These are phyloP conservation scores for Harpalus rufipes DNA, from an alignment of 2,888 invertebrate genomes.

Conservation along the genomic window DNA sequence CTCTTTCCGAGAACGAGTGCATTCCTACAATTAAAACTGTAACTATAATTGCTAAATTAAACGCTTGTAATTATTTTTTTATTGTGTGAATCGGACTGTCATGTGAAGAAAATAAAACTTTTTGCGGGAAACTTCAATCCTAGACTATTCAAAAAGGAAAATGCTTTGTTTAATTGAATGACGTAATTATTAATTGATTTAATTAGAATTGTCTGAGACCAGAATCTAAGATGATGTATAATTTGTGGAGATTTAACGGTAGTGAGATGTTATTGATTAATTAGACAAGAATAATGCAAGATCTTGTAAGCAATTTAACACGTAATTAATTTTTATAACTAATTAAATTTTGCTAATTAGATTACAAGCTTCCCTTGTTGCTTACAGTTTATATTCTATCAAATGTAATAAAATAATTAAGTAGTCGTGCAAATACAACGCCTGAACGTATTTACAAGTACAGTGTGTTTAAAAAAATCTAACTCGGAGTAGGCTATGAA, in stretches of 20 bases:
- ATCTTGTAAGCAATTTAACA: constrained; percentile 17
- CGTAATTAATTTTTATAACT: not conserved
- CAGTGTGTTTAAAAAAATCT: no score
- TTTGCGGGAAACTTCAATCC: constrained; percentile 10
- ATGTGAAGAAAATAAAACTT: constrained; percentile 20
- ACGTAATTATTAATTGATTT: constrained; percentile 33
- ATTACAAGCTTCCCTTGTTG: not conserved
- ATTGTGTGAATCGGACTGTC: constrained; percentile 10
- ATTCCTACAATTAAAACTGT: constrained; percentile 42
- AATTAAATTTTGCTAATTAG: not conserved
- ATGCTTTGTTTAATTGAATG: constrained; percentile 36
- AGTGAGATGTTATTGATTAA: constrained; percentile 23
- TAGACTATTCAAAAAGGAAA: constrained; percentile 6
- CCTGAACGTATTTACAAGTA: no score
- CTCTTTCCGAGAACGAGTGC: constrained; percentile 36
- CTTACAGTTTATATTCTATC: no score
- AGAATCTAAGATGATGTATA: not conserved
- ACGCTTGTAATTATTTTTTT: constrained; percentile 33
- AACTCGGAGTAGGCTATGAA: no score
- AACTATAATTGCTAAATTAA: constrained; percentile 15
- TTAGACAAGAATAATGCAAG: constrained; percentile 21
- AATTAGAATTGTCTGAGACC: constrained; percentile 16
- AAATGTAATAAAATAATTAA: no score
- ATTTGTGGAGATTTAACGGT: constrained; percentile 21
- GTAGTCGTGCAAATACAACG: no score